phyloP scores from a whole-genome alignment of 2,113 vertebrate species.

The Tricholaema leucomelas region DNA sequence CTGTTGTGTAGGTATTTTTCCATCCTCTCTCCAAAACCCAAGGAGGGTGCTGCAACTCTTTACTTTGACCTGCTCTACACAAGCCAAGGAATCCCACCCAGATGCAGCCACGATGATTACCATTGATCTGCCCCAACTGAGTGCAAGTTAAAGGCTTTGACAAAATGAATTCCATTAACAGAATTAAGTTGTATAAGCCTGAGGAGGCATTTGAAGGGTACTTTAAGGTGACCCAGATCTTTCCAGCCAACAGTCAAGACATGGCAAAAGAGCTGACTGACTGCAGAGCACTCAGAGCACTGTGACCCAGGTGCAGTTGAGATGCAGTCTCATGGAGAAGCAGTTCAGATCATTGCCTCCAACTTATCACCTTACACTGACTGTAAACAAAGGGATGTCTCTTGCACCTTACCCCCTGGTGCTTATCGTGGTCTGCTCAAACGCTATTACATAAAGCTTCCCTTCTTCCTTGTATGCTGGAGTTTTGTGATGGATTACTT shows the following conservation, averaged over 20 bases:
- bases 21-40: background rate
- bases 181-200: background rate
- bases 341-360: background rate
- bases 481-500: conserved; percentile 16
- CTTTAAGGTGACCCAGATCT: background rate
- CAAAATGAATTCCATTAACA: background rate
- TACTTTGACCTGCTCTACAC: background rate
- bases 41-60: background rate
- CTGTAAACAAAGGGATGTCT: background rate
- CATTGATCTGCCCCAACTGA: background rate
- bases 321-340: background rate
- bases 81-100: background rate
- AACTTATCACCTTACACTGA: background rate
- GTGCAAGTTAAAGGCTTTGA: background rate
- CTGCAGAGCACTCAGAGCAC: background rate
- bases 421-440: background rate
- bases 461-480: background rate
- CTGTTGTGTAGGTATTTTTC: background rate
- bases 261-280: background rate
- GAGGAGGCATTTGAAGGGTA: background rate
- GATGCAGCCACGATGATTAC: background rate
- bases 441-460: conserved; percentile 3
- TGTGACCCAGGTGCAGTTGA: background rate
- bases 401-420: conserved; percentile 27
- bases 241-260: background rate